Base-by-base conservation (phyloP, 1,140 invertebrate species). In the Tetramorium alpestre region DNA sequence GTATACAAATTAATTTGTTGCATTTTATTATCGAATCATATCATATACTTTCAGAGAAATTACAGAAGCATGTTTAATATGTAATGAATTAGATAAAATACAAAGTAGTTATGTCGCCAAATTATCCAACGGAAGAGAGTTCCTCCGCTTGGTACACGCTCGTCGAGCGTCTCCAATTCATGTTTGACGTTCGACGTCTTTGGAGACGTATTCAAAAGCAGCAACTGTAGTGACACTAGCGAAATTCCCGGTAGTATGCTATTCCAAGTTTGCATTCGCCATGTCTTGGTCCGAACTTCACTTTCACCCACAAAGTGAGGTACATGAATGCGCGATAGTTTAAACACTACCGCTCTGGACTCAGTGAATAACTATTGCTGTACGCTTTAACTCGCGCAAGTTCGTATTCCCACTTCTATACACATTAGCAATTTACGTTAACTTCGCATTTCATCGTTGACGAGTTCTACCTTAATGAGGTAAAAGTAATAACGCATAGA, bases 231-330 rank as follows among this genome's bases (percentile, higher is more conserved):
- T 85, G 82, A 85, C 82, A 85, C 72, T 33, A n/a, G 60, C 60
- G 82, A 85, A 85, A 85, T 85, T 78, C 82, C 47, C 73, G 3
- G 73, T 78, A 78, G 73, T 44, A 60, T 33, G 44, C 60, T 64
- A 49, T 78, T 85, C 73, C 54, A 85, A 78, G 56, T 85, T 78
- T 22, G 58, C 44, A 65, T 78, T 75, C 67, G 44, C 41, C 38
- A 28, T 64, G 67, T 87, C 86, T 87, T 87, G 44, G 47, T 64
- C 56, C 86, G 60, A 87, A 87, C 86, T 87, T 87, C 86, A 87
- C 86, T 84, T 87, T 87, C 86, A 65, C 86, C 82, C 47, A 85
- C 72, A 78, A 85, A 85, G 72, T 65, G 73, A 78, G 82, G 22
- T 60, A 58, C 82, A 64, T 77, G 82, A 78, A 85, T 85, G 60